Evolutionary conservation across 2,797 vertebrate genomes (phyloP).

Genomic region (Podarcis siculus): DNA sequence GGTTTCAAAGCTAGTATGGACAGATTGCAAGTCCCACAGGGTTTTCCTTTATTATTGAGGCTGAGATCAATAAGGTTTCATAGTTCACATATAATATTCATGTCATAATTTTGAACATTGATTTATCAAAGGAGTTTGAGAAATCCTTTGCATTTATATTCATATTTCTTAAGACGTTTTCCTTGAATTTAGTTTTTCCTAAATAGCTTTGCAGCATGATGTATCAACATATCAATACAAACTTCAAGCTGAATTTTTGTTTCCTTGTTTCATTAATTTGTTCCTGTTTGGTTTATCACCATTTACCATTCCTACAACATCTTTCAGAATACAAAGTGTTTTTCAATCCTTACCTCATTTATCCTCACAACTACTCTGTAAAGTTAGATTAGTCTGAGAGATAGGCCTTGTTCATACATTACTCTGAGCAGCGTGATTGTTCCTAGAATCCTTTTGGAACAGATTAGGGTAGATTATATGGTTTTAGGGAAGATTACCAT

Average conservation of each 20-base stretch:
- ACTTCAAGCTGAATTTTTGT: neutral
- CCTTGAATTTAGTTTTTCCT: neutral
- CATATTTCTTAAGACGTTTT: neutral
- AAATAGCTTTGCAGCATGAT: neutral
- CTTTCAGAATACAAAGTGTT: neutral
- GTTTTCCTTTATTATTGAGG: neutral
- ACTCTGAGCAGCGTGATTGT: neutral
- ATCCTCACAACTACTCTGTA: neutral
- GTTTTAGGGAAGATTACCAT: no score
- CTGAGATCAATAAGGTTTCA: constrained; percentile 18
- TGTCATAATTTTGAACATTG: constrained; percentile 18
- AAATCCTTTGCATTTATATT: neutral
- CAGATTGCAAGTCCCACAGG: neutral
- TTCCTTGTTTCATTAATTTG: neutral
- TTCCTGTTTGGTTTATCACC: neutral
- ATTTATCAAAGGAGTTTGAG: constrained; percentile 21
- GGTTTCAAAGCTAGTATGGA: neutral
- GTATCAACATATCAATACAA: constrained; percentile 1
- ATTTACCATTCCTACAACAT: neutral
- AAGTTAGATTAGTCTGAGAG: neutral
- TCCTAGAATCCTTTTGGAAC: neutral
- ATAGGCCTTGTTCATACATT: neutral
- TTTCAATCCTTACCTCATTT: neutral
- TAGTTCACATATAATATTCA: constrained; percentile 28
- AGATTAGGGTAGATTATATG: neutral